Evolutionary conservation across 2,797 vertebrate species (phyloP), one percentile per base, ranked within the genome.

Genomic region (Lophius americanus): DNA sequence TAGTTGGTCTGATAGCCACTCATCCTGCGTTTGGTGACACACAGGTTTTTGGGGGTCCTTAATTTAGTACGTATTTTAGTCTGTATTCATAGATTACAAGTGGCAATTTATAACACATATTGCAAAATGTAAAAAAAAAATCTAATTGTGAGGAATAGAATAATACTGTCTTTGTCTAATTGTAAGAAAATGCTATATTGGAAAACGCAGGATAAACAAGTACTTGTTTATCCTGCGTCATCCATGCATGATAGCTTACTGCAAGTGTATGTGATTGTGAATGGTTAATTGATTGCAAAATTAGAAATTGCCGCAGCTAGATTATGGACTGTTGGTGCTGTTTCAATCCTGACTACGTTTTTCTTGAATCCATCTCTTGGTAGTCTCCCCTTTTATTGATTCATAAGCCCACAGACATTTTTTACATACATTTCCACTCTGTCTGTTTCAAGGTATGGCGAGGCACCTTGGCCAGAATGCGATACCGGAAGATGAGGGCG

Each of bases 401-500:
- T 37, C 23, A 23, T 23, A 23, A 23, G 23, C 23, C 23, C 23
- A 23, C 23, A 23, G 23, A 23, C 23, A 23, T 23, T 23, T 23
- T 23, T 23, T 23, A 23, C 2, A 7, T 42, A 1, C 6, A 4
- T 43, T 32, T 7, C 11, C 3, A 9, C 38, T 2, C 4, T 61
- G 5, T 8, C 14, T 53, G 41, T 70, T 12, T 79, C 7, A 83
- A 99, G 97, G 94, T 99, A 14, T 99, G 98, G 98, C 91, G 97
- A 42, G 97, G 97, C 44, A 95, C 97, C 0, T 68, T 98, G 44
- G 97, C 97, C 68, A 93, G 97, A 8, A 94, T 95, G 86, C 92
- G 92, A 32, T 99, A 97, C 81, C 95, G 94, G 70, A 95, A 95
- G 37, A 97, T 96, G 60, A 92, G 89, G 32, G 97, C 98, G 0